A percentile compares a stretch with the other conserved stretches of the same genome.
These are phyloP conservation scores for Willowsia nigromaculata DNA, from an alignment of 2,888 invertebrate species.

Conservation along the genomic window DNA sequence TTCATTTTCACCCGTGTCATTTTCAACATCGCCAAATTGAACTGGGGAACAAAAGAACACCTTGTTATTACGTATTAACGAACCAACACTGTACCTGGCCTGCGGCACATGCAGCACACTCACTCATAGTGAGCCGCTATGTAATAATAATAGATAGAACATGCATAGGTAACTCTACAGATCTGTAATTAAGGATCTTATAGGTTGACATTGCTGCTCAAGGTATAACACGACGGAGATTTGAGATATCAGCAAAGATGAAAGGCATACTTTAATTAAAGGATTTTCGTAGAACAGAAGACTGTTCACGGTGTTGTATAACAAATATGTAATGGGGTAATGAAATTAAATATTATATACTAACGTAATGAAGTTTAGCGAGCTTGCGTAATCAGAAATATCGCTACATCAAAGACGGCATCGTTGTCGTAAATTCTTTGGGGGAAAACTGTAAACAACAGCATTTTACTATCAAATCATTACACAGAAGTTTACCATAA, in stretches of 20 bases:
- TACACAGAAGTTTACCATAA: background rate
- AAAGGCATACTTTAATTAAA: background rate
- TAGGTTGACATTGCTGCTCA: background rate
- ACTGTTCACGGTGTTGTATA: background rate
- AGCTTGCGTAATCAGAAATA: too few relatives aligned
- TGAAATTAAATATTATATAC: too few relatives aligned
- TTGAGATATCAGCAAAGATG: background rate
- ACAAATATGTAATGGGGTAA: too few relatives aligned
- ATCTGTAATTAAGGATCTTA: background rate
- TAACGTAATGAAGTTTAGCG: too few relatives aligned
- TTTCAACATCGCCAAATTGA: slow-evolving; percentile 11
- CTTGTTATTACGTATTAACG: slow-evolving; percentile 17
- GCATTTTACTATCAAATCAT: too few relatives aligned
- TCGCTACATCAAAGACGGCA: background rate
- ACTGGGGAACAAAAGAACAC: slow-evolving; percentile 3
- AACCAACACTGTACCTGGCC: background rate
- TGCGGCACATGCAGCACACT: background rate
- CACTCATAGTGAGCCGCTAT: background rate
- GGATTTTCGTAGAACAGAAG: background rate
- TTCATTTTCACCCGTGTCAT: slow-evolving; percentile 30
- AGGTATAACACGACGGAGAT: background rate
- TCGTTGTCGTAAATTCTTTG: too few relatives aligned
- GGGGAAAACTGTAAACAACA: too few relatives aligned
- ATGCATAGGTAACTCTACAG: too few relatives aligned
- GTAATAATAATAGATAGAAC: too few relatives aligned